phyloP scores from a whole-genome alignment of 2,113 vertebrate species.

The Ochotona curzoniae region DNA sequence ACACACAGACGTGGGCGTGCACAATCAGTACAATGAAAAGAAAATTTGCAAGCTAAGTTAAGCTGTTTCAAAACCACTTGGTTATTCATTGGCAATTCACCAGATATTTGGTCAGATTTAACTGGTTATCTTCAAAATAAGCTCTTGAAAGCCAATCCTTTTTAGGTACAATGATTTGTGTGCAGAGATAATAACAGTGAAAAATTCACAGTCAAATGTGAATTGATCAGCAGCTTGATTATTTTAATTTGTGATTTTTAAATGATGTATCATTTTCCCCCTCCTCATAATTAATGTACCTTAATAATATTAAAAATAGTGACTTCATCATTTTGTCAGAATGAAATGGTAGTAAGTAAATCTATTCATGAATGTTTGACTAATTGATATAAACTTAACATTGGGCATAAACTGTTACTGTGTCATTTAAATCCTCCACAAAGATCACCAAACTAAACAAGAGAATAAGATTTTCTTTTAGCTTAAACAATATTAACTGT shows the following conservation, averaged over 20 bases:
- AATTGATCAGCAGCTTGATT: not conserved
- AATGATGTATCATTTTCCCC: not conserved
- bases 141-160: not conserved
- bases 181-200: not conserved
- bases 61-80: not conserved
- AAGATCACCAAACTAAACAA: not conserved
- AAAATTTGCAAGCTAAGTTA: conserved; percentile 29
- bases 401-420: not conserved
- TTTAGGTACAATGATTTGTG: not conserved
- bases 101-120: conserved; percentile 6
- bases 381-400: not conserved
- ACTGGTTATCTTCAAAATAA: not conserved
- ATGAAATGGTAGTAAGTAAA: conserved; percentile 21
- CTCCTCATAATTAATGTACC: conserved; percentile 31
- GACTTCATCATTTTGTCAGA: conserved; percentile 1
- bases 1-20: not conserved
- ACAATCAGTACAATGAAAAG: not conserved
- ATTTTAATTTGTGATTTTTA: not conserved
- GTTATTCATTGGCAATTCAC: not conserved
- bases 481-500: not conserved
- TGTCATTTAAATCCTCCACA: not conserved
- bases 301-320: not conserved
- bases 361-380: not conserved
- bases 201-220: not conserved
- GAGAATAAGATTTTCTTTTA: not conserved